Percentiles rank a stretch among this genome's conserved stretches.
phyloP scores from a whole-genome alignment of 2,113 vertebrate species.

The Brachypteracias leptosomus region DNA sequence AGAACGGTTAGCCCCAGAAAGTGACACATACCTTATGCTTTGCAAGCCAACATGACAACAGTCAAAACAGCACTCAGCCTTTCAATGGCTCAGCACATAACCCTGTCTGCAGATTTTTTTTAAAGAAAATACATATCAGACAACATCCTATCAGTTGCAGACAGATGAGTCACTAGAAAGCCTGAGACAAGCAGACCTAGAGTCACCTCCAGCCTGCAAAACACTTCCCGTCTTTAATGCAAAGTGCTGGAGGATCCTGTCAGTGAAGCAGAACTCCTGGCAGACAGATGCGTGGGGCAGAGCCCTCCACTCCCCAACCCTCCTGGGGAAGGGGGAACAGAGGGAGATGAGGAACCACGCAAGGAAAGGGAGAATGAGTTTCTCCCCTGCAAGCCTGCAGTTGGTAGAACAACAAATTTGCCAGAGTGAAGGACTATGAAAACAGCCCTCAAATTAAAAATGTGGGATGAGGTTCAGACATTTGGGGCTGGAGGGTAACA shows the following conservation, averaged over 20 bases:
- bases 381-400: not conserved
- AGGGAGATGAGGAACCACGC: fast-evolving
- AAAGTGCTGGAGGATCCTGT: not conserved
- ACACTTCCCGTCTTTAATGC: not conserved
- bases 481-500: not conserved
- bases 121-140: not conserved
- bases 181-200: slow-evolving; percentile 28
- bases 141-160: slow-evolving; percentile 27
- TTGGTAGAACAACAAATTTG: not conserved
- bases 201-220: slow-evolving; percentile 63
- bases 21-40: slow-evolving; percentile 15
- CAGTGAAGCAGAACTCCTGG: not conserved
- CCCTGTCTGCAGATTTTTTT: not conserved
- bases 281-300: not conserved
- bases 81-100: not conserved
- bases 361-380: not conserved
- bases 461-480: fast-evolving
- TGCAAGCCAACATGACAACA: slow-evolving; percentile 42
- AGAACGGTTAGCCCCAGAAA: not conserved
- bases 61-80: slow-evolving; percentile 40
- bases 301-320: not conserved
- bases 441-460: not conserved
- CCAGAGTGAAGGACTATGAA: not conserved
- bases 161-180: slow-evolving; percentile 63
- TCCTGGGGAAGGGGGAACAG: not conserved